phyloP scores from a whole-genome alignment of 2,113 vertebrate genomes.

The Sceloporus undulatus region DNA sequence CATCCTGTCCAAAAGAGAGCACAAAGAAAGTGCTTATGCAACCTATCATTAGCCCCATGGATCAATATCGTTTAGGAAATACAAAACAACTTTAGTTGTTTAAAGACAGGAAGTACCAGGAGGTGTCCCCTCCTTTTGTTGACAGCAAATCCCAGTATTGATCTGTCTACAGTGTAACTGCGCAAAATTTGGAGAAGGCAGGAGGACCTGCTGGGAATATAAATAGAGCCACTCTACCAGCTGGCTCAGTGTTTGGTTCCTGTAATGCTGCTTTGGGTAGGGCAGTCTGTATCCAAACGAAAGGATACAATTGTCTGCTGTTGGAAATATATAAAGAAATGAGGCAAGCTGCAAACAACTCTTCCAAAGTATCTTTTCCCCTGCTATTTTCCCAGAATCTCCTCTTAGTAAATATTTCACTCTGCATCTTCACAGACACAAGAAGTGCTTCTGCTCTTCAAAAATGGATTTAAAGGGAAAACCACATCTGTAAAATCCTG shows the following conservation, averaged over 20 bases:
- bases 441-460: not conserved
- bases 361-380: not conserved
- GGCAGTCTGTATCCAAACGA: constrained; percentile 41
- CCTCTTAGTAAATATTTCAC: not conserved
- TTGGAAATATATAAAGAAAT: not conserved
- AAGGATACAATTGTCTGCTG: constrained; percentile 8
- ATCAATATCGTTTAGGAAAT: constrained; percentile 77
- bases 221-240: not conserved
- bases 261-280: constrained; percentile 54
- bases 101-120: constrained; percentile 79
- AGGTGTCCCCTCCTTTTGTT: constrained; percentile 67
- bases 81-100: constrained; percentile 76
- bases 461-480: not conserved
- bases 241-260: constrained; percentile 62
- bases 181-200: constrained; percentile 54
- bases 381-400: not conserved
- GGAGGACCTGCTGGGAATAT: not conserved
- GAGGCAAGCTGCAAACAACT: not conserved
- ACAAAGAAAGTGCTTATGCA: constrained; percentile 70
- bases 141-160: constrained; percentile 74
- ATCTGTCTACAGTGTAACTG: constrained; percentile 66
- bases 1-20: constrained; percentile 69
- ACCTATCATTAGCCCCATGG: constrained; percentile 73
- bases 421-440: not conserved
- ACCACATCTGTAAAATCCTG: not conserved